Conservation (phyloP, 2,113 vertebrate species). For the Catharus bicknelli region DNA sequence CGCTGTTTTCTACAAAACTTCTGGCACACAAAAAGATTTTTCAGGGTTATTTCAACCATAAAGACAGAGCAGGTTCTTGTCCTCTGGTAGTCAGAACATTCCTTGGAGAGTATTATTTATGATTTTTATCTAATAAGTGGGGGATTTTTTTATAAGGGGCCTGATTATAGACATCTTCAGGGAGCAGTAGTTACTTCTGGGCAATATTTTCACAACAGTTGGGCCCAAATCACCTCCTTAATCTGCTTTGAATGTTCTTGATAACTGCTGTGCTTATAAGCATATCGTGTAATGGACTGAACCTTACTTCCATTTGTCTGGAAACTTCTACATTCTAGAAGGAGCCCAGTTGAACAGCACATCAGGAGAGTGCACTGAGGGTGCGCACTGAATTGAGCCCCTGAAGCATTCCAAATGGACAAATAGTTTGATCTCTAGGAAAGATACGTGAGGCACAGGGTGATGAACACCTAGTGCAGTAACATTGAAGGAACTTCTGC, state of each 20-base stretch:
- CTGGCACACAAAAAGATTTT: not conserved
- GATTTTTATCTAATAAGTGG: not conserved
- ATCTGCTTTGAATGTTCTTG: not conserved
- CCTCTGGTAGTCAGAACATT: not conserved
- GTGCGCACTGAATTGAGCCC: not conserved
- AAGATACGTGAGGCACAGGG: not conserved
- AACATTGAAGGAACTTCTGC: not conserved
- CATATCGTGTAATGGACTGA: accelerated
- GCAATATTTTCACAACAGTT: not conserved
- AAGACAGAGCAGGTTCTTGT: not conserved
- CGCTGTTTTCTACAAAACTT: not conserved
- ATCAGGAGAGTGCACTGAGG: not conserved
- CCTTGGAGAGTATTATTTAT: not conserved
- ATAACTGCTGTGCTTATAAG: not conserved
- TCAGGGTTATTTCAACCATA: not conserved
- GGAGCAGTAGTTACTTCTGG: not conserved
- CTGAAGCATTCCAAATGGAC: not conserved
- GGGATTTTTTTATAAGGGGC: not conserved
- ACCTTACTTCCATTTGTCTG: not conserved
- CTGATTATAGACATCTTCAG: not conserved
- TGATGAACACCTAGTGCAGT: not conserved
- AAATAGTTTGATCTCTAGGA: not conserved
- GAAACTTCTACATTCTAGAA: not conserved
- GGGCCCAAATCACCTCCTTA: not conserved
- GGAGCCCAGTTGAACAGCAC: not conserved